Conservation (phyloP, 2,797 vertebrate species). For the Cygnus olor region DNA sequence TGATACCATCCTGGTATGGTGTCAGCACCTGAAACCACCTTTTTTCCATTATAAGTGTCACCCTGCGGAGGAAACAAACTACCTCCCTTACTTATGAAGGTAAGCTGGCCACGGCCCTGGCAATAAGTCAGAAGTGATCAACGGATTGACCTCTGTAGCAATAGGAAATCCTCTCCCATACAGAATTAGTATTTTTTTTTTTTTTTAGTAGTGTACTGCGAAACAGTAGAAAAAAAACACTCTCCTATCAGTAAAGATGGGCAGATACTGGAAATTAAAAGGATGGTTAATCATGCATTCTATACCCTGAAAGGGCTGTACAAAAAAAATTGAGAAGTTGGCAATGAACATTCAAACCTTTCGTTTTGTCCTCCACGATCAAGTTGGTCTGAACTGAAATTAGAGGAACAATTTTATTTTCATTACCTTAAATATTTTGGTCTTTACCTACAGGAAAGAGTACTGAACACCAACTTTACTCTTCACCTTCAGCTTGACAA, state of each 20-base stretch:
- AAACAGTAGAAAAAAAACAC: not conserved
- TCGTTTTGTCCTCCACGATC: not conserved
- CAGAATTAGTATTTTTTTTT: not conserved
- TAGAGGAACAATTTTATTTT: not conserved
- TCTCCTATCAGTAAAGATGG: not conserved
- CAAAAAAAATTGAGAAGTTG: not conserved
- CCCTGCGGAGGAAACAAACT: not conserved
- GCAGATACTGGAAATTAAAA: too few species aligned
- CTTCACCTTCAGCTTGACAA: not conserved
- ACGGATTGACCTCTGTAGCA: not conserved
- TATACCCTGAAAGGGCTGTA: not conserved
- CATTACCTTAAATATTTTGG: not conserved
- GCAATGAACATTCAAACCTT: not conserved
- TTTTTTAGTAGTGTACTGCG: not conserved
- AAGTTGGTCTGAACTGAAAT: not conserved
- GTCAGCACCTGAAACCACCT: not conserved
- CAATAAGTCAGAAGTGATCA: not conserved
- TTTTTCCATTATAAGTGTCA: not conserved
- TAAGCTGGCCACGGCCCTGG: not conserved
- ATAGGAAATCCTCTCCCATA: not conserved
- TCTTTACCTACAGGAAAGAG: not conserved
- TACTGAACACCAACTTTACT: not conserved
- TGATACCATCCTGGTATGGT: not conserved
- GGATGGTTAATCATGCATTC: not conserved
- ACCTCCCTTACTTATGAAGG: not conserved